Evolutionary conservation across 2,113 vertebrate genomes (phyloP), one percentile per base, ranked within the genome.

Genomic region (Andinoacara biseriatus): DNA sequence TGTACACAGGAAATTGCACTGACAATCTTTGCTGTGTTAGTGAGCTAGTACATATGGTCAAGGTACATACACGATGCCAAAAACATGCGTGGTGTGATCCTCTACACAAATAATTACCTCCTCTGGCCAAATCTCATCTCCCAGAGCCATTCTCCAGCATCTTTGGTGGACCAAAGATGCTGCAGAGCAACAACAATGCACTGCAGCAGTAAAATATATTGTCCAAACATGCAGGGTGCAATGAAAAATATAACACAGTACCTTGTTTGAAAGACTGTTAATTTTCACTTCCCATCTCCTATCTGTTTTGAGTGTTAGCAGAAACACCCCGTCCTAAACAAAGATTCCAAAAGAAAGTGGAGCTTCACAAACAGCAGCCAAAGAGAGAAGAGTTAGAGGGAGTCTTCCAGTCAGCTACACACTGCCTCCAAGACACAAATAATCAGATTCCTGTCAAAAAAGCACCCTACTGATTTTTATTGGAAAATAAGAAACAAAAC

Each of bases 71-170:
- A 86, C 65, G 38, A 58, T 54, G 88, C 87, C 75, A 90, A 85
- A 89, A 87, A 82, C 84, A 91, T 81, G 81, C 90, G 83, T 86
- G 61, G 77, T 57, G 75, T 63, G 84, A 31, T 74, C 65, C 75
- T 78, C 58, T 59, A 62, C 82, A 78, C 17, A n/a, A 74, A 81
- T 83, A 82, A 92, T 87, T 76, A 80, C 77, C 46, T 88, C 88
- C 80, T 79, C 72, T 82, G 67, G 80, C 67, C 29, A 76, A 60
- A 87, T 87, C 79, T 88, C 89, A 84, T 83, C 58, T 80, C 85
- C 49, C 59, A 5, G 58, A 72, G 61, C 54, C 24, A 40, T 79
- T 85, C 63, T 54, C 69, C 69, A 38, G 43, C 15, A 15, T 24
- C 7, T 38, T 8, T 61, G 26, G 83, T 58, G n/a, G n/a, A n/a